Evolutionary conservation across 2,797 vertebrate genomes (phyloP).

Genomic region (Falco naumanni): DNA sequence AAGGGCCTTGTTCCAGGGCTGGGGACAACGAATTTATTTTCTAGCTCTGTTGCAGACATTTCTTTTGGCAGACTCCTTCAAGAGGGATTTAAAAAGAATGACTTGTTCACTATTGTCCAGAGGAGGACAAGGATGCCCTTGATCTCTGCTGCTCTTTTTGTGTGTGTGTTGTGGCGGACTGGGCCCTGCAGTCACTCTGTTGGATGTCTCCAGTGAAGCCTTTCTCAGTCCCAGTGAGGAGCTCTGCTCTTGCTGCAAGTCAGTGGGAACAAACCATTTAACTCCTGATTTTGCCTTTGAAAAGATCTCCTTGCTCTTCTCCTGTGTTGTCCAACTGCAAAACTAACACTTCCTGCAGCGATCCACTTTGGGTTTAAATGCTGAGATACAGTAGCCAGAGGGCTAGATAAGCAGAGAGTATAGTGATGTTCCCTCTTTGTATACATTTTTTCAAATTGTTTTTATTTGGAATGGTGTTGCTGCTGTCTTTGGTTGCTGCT

Average conservation of each 20-base stretch:
- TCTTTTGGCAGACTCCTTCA: neutral
- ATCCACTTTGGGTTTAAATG: neutral
- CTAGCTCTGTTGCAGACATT: neutral
- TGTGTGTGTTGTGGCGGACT: neutral
- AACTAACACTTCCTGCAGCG: neutral
- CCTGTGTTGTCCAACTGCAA: neutral
- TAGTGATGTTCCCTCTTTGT: neutral
- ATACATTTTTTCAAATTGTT: neutral
- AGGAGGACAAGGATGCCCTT: neutral
- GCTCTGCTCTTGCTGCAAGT: neutral
- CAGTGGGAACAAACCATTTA: neutral
- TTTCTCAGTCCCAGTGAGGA: neutral
- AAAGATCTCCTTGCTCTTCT: neutral
- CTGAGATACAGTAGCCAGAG: slow-evolving; percentile 17
- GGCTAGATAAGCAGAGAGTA: neutral
- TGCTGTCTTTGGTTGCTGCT: neutral
- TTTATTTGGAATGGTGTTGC: neutral
- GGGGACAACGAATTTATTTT: neutral
- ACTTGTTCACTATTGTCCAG: neutral
- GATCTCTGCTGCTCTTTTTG: neutral
- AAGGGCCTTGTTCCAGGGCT: neutral
- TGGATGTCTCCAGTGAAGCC: neutral
- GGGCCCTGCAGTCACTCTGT: neutral
- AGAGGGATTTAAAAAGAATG: neutral
- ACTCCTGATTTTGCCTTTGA: neutral